A percentile compares a stretch with the other conserved stretches of the same genome.
phyloP scores from a whole-genome alignment of 2,113 vertebrate genomes.

The Ciconia maguari region DNA sequence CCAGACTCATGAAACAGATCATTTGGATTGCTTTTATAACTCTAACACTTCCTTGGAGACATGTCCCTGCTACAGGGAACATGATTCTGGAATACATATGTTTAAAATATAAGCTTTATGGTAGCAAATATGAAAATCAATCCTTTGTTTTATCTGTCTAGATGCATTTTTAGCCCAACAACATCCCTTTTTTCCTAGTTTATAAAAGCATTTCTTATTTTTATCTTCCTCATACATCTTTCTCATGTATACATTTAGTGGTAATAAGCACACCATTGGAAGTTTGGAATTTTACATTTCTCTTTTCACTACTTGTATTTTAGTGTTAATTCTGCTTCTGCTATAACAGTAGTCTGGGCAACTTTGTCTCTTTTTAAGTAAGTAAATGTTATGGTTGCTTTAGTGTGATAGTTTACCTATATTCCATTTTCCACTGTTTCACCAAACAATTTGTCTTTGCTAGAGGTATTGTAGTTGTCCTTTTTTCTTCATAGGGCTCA shows the following conservation, averaged over 20 bases:
- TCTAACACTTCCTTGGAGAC: not conserved
- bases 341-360: accelerated
- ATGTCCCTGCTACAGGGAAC: not conserved
- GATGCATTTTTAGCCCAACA: not conserved
- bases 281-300: not conserved
- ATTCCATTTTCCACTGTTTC: not conserved
- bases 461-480: not conserved
- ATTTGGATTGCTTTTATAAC: not conserved
- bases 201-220: not conserved
- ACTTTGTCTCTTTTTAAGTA: not conserved
- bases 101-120: not conserved
- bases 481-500: not conserved
- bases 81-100: not conserved
- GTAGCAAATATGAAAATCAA: not conserved
- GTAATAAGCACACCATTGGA: not conserved
- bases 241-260: not conserved
- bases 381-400: not conserved
- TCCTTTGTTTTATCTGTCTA: not conserved
- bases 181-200: not conserved
- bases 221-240: not conserved
- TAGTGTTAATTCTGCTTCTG: not conserved
- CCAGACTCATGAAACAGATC: not conserved
- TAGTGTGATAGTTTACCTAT: not conserved
- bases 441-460: not conserved
- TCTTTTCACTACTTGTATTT: not conserved